Base-by-base conservation (phyloP, 2,888 invertebrate species). In the Baccha elongata region DNA sequence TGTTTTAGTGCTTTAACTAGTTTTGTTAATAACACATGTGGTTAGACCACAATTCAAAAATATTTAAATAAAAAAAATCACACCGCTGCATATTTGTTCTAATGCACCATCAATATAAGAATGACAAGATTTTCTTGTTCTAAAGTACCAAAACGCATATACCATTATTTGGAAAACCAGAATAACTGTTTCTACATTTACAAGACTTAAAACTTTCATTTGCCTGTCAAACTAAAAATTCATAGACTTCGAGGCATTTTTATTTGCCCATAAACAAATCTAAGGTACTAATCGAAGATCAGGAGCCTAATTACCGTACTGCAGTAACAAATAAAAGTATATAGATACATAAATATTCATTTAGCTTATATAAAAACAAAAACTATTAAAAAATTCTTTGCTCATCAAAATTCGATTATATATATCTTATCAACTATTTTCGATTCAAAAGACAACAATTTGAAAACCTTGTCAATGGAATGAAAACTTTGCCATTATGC, bases 391-490 rank as follows among this genome's bases (percentile, higher is more conserved):
- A 26, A 32, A 32, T 32, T 32, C 8, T n/a, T n/a, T 32, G 8
- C 29, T 32, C 29, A 32, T 32, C 5, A 32, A 32, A 2, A 32
- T 32, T 5, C 29, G 8, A 32, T 32, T 4, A 8, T 8, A n/a
- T 32, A 32, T 32, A 6, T 32, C 8, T 5, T 32, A 26, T 8
- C 3, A 32, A 7, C 29, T 7, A 6, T 8, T 8, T 32, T 4
- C 29, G 1, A 32, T 32, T 32, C 29, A 32, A 7, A 32, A 32
- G 29, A 3, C 29, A 8, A 8, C 8, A 2, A 8, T 8, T 32
- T 32, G 7, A 8, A 32, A 32, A 23, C 23, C 69, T 71, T 71
- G 71, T 37, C 46, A 44, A 58, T 50, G 35, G 46, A 32, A 5
- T 46, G 52, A 11, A 29, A 29, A 11, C 40, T 26, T 44, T 44